Conservation (phyloP, 1,140 invertebrate species). For the Acromyrmex charruanus region DNA sequence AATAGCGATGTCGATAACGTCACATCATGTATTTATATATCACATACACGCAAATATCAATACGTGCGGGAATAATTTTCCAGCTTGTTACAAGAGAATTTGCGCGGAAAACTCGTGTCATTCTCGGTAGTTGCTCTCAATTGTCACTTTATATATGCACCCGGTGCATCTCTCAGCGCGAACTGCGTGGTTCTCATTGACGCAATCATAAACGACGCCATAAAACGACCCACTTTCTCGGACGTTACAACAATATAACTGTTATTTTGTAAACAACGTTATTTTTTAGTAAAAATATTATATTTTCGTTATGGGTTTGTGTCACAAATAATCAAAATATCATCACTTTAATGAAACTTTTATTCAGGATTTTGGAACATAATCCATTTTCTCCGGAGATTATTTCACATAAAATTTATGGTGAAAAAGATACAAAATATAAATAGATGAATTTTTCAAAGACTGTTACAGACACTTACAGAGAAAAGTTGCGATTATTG, state of each 20-base stretch:
- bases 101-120: constrained; percentile 22
- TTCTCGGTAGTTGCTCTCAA: neutral
- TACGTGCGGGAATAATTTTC: constrained; percentile 30
- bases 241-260: constrained; percentile 5
- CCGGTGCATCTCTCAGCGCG: neutral
- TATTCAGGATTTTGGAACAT: neutral
- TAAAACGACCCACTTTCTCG: constrained; percentile 22
- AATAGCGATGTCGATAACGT: constrained; percentile 10
- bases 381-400: neutral
- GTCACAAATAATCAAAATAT: neutral
- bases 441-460: neutral
- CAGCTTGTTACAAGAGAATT: constrained; percentile 11
- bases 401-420: neutral
- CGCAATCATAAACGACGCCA: neutral
- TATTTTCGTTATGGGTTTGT: neutral
- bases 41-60: neutral
- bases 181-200: constrained; percentile 34
- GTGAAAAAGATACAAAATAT: neutral
- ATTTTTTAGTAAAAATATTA: neutral
- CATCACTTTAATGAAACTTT: neutral
- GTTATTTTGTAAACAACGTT: too few species aligned
- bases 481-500: too few species aligned
- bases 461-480: neutral
- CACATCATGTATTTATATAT: neutral
- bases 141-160: constrained; percentile 4